These are phyloP conservation scores for Nerophis lumbriciformis DNA, from an alignment of 2,113 vertebrate species.

Conservation along the genomic window DNA sequence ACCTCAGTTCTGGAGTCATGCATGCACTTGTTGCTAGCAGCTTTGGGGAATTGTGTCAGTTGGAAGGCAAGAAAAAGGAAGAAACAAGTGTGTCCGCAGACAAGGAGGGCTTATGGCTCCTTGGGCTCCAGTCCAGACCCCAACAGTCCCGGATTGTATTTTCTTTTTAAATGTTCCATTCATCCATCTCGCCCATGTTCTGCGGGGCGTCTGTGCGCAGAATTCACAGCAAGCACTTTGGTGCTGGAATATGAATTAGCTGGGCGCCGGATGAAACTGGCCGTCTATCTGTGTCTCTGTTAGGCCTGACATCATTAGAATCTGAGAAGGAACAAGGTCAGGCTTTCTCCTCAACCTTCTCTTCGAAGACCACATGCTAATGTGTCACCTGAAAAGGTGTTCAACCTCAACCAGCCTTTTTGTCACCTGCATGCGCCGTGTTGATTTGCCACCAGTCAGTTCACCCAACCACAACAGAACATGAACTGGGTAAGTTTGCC, in stretches of 20 bases:
- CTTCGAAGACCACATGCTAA: no score
- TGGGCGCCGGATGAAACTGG: slow-evolving; percentile 39
- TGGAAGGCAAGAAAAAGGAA: slow-evolving; percentile 16
- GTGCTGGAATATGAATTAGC: slow-evolving; percentile 67
- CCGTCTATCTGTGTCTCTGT: slow-evolving; percentile 25
- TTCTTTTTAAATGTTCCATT: slow-evolving; percentile 73
- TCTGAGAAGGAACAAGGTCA: slow-evolving; percentile 39
- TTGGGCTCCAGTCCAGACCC: slow-evolving; percentile 60
- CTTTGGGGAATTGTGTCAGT: slow-evolving; percentile 69
- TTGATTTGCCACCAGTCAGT: no score
- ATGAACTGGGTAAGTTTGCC: no score
- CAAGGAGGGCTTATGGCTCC: slow-evolving; percentile 66
- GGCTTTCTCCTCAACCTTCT: slow-evolving; percentile 13
- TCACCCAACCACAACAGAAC: no score
- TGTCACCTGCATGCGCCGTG: no score
- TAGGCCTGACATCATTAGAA: slow-evolving; percentile 53
- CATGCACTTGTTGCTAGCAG: slow-evolving; percentile 45
- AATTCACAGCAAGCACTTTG: slow-evolving; percentile 58
- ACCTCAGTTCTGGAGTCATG: slow-evolving; percentile 54
- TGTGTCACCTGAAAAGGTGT: no score
- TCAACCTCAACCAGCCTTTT: no score
- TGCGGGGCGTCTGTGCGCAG: slow-evolving; percentile 59
- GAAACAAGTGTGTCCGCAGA: slow-evolving; percentile 59
- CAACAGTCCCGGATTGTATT: slow-evolving; percentile 71
- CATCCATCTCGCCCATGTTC: slow-evolving; percentile 70